Evolutionary conservation across 1,140 invertebrate genomes (phyloP), one percentile per base, ranked within the genome.

Genomic region (Drosophila pectinifera): DNA sequence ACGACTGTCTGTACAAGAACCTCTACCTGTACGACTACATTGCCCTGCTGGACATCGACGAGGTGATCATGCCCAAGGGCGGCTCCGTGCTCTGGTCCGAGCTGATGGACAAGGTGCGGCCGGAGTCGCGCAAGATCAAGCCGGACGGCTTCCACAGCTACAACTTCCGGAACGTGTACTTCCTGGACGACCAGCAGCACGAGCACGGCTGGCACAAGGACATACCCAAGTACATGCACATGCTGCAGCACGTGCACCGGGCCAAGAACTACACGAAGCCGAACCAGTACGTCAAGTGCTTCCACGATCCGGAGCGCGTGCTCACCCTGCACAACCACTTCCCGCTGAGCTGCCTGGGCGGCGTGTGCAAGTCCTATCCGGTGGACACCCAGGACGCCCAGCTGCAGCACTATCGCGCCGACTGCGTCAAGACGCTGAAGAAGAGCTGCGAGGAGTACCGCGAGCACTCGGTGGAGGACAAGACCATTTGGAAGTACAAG

Each of bases 1-100:
- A 99, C 92, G 98, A 99, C 91, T 99, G 98, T 88, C 94, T 99
- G 5, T 99, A 99, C 93, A 96, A 98, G 79, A 97, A 98, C 90
- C 94, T 98, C 93, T 98, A 98, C 90, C 94, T 95, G 41, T 98
- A 98, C 91, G 95, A 97, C 54, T 98, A 98, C 93, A 96, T 99
- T 34, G 97, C 96, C 0, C 93, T 99, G 13, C 93, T 99, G 22
- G 98, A 99, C 86, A 97, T 97, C 41, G 98, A 99, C 92, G 98
- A 99, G 92, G 96, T 99, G 39, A 98, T 99, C 69, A 98, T 99
- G 95, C 98, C 98, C 2, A 93, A 98, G 18, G 94, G 96, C 69
- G 94, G 95, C 57, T 89, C 92, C 1, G 94, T 95, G 48, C 85
- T 93, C 0, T 99, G 98, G 98, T 94, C 94, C 13, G 94, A 95